These are phyloP conservation scores for Nothocercus nigrocapillus DNA, from an alignment of 2,113 vertebrate genomes.

Conservation along the genomic window DNA sequence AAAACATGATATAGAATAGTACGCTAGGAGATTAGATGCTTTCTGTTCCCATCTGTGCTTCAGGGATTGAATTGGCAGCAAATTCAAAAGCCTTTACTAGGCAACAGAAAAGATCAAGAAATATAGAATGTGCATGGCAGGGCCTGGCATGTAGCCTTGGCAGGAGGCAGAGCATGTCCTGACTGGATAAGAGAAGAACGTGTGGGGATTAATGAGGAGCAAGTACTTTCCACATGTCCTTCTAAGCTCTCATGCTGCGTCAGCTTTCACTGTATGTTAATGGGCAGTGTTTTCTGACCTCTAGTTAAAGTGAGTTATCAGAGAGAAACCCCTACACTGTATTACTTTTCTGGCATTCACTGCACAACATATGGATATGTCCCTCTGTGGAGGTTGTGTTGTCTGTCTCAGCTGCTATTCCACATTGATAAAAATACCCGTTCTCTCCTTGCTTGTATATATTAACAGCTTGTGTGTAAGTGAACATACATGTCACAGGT, in stretches of 20 bases:
- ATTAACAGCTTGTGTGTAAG: constrained; percentile 68
- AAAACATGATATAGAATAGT: constrained; percentile 10
- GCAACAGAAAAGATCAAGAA: constrained; percentile 48
- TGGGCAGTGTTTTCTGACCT: background rate
- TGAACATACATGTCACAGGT: constrained; percentile 58
- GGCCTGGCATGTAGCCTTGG: background rate
- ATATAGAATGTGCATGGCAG: background rate
- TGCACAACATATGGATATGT: constrained; percentile 53
- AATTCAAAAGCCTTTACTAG: constrained; percentile 42
- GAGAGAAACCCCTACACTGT: background rate
- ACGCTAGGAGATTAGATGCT: constrained; percentile 24
- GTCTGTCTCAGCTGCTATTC: constrained; percentile 68
- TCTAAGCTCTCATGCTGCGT: background rate
- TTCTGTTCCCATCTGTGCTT: constrained; percentile 50
- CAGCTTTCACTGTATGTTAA: background rate
- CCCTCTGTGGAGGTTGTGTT: constrained; percentile 67
- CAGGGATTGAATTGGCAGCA: constrained; percentile 42
- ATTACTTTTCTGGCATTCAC: constrained; percentile 56
- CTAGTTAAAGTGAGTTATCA: background rate
- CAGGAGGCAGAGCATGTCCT: background rate
- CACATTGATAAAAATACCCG: constrained; percentile 72
- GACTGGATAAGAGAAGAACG: background rate
- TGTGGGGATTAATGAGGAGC: background rate
- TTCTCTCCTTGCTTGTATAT: constrained; percentile 59
- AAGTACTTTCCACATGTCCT: background rate